Evolutionary conservation across 2,797 vertebrate genomes (phyloP).

Genomic region (Taenioides sp.): DNA sequence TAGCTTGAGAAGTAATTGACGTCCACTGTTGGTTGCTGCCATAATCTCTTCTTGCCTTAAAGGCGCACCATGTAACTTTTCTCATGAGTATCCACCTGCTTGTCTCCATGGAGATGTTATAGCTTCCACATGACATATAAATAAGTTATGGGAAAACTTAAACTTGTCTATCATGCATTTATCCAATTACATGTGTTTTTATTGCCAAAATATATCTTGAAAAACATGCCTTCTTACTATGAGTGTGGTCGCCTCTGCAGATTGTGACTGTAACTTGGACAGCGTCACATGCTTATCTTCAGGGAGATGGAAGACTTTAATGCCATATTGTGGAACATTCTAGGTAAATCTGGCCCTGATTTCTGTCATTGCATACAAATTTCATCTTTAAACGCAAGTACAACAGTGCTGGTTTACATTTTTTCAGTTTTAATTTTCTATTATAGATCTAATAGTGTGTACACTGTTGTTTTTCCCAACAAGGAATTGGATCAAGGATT

Average conservation of each 20-base stretch:
- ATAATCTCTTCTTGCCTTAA: background rate
- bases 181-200: no score
- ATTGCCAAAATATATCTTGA: no score
- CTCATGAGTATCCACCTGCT: background rate
- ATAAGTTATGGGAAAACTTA: no score
- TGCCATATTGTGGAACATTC: constrained; percentile 19
- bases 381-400: background rate
- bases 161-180: no score
- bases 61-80: background rate
- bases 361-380: background rate
- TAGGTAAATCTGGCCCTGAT: no score
- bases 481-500: no score
- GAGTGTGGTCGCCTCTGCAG: no score
- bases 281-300: background rate
- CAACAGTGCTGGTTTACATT: background rate
- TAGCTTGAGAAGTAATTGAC: background rate
- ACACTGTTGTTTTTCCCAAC: background rate
- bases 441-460: background rate
- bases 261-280: no score
- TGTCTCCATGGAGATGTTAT: background rate
- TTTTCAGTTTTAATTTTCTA: no score
- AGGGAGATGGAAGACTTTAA: background rate
- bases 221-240: no score
- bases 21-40: background rate
- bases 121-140: background rate